Evolutionary conservation across 2,888 invertebrate genomes (phyloP).

Genomic region (Spodoptera littoralis): DNA sequence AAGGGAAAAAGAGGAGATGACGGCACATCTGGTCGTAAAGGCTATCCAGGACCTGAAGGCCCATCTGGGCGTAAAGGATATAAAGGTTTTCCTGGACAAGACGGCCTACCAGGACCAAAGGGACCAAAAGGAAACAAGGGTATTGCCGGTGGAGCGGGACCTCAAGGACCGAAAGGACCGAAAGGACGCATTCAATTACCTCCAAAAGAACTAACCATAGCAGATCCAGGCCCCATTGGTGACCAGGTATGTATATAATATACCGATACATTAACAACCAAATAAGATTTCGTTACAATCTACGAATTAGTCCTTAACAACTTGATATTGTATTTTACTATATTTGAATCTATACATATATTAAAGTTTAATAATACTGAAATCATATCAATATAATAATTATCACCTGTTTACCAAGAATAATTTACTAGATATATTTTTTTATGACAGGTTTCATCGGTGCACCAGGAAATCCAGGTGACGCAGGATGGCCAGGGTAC

Average conservation of each 20-base stretch:
- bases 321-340: too few relatives aligned
- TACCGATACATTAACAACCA: too few relatives aligned
- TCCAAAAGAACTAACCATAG: conserved; percentile 67
- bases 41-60: conserved; percentile 74
- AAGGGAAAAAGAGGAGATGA: conserved; percentile 77
- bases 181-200: conserved; percentile 78
- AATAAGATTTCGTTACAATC: too few relatives aligned
- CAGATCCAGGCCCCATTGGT: conserved; percentile 89
- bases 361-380: too few relatives aligned
- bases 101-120: conserved; percentile 86
- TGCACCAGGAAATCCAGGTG: conserved; percentile 76
- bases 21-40: conserved; percentile 73
- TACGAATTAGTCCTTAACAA: too few relatives aligned
- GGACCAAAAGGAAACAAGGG: conserved; percentile 83
- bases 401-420: neutral
- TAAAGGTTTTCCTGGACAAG: conserved; percentile 69
- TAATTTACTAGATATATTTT: conserved; percentile 1
- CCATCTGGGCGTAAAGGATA: conserved; percentile 71
- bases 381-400: too few relatives aligned
- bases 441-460: conserved; percentile 81
- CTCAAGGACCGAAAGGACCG: conserved; percentile 85
- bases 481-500: conserved; percentile 75
- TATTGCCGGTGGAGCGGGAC: conserved; percentile 79
- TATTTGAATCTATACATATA: too few relatives aligned
- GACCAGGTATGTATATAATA: conserved; percentile 76